Evolutionary conservation across 2,113 vertebrate species (phyloP), one percentile per base, ranked within the genome.

Genomic region (Vidua macroura): DNA sequence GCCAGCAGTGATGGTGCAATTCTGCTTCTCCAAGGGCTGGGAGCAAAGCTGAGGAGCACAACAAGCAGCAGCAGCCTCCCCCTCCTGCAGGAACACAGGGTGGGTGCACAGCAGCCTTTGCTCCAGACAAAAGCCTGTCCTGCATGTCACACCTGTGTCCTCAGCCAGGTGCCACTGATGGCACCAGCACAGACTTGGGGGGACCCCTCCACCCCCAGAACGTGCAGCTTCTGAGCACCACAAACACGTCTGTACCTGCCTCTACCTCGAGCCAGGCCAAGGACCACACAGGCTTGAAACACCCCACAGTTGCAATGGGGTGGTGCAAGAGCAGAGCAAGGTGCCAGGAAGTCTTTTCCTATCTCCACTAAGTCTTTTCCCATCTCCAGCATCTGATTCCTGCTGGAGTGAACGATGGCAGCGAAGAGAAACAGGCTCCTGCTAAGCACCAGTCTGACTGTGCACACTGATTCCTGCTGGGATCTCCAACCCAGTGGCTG

Each of bases 51-150:
- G 53, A 53, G 62, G 48, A 85, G 59, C 46, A 19, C 11, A 74
- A n/a, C 5, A 11, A 24, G 70, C 13, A 79, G 56, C 58, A 83
- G 55, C n/a, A 39, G 31, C 18, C 27, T 46, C n/a, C 28, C 22
- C 15, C 21, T 30, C 67, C 67, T 24, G 27, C 1, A 11, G 79
- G 48, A 39, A 23, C 21, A 6, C 0, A 0, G 23, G 51, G 25
- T 74, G 77, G 24, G 23, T 1, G 5, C 6, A 25, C 7, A 3
- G 58, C 66, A 72, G 80, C 48, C 39, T 66, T 5, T 28, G 41
- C 0, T 74, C 4, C 19, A 22, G 21, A 24, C 37, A 56, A 33
- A 56, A 80, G 46, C 76, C 63, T 2, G 5, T 44, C 64, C 82
- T 28, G 41, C 11, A 4, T 9, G 76, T 46, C 77, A 31, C 62